A percentile compares a stretch with the other conserved stretches of the same genome.
Conservation (phyloP, 2,888 invertebrate genomes). For the Apotomis turbidana region DNA sequence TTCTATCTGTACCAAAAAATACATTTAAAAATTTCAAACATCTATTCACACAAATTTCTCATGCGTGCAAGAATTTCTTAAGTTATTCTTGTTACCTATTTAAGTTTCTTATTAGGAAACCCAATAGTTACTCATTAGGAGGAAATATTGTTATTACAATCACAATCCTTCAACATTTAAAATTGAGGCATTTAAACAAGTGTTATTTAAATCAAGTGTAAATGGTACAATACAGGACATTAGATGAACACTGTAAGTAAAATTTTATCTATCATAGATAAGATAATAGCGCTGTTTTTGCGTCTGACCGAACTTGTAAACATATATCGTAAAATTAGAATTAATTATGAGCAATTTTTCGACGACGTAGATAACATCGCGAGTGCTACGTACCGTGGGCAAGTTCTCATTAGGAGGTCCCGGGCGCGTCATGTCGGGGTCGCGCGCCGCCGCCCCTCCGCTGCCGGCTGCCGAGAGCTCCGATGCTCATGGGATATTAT, state of each 20-base stretch:
- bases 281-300: conserved; percentile 7
- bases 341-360: neutral
- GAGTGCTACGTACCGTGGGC: conserved; percentile 77
- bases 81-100: neutral
- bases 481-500: conserved; percentile 66
- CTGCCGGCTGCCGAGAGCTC: conserved; percentile 43
- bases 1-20: too few species aligned
- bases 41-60: too few species aligned
- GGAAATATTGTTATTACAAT: conserved; percentile 6
- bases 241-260: conserved; percentile 15
- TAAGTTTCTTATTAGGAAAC: conserved; percentile 2
- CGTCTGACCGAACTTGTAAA: conserved; percentile 2
- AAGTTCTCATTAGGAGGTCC: conserved; percentile 89
- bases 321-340: neutral
- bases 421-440: conserved; percentile 77
- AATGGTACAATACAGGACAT: conserved; percentile 19
- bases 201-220: conserved; percentile 7
- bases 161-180: neutral
- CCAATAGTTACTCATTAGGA: conserved; percentile 3
- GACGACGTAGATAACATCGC: neutral
- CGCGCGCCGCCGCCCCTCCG: conserved; percentile 45
- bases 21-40: too few species aligned
- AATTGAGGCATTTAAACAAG: neutral
- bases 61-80: too few species aligned
- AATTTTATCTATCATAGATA: conserved; percentile 20